Evolutionary conservation across 2,113 vertebrate genomes (phyloP).

Genomic region (Corapipo altera): DNA sequence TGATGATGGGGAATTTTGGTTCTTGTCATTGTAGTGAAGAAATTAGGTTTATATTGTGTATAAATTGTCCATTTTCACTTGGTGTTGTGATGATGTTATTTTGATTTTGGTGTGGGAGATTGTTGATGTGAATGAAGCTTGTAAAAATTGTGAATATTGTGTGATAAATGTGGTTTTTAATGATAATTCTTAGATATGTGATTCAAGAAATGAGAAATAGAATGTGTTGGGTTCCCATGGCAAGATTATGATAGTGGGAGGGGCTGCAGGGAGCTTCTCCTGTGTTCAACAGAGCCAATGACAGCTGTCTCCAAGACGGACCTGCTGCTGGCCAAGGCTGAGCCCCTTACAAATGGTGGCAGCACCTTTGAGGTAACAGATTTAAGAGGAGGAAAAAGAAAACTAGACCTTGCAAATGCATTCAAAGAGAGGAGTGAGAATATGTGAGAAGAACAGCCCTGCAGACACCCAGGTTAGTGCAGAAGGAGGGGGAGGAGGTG

Average conservation of each 20-base stretch:
- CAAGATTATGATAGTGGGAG: not conserved
- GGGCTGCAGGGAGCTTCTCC: not conserved
- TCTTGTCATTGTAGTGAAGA: not conserved
- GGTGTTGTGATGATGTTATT: not conserved
- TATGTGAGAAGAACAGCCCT: not conserved
- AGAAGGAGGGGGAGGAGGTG: not conserved
- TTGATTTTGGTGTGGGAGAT: not conserved
- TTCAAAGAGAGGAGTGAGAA: not conserved
- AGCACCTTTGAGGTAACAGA: not conserved
- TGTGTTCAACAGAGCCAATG: not conserved
- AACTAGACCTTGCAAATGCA: not conserved
- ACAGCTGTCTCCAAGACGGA: not conserved
- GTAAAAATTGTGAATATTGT: not conserved
- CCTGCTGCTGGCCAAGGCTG: not conserved
- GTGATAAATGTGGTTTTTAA: not conserved
- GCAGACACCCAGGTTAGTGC: not conserved
- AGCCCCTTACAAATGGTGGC: not conserved
- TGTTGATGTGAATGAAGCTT: not conserved
- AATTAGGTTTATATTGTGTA: accelerated
- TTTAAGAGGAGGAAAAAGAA: not conserved
- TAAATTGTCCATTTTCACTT: not conserved
- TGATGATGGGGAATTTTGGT: not conserved
- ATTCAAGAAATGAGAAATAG: not conserved
- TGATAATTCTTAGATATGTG: not conserved
- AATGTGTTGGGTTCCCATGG: accelerated